Conservation (phyloP, 2,113 vertebrate species). For the Daubentonia madagascariensis region DNA sequence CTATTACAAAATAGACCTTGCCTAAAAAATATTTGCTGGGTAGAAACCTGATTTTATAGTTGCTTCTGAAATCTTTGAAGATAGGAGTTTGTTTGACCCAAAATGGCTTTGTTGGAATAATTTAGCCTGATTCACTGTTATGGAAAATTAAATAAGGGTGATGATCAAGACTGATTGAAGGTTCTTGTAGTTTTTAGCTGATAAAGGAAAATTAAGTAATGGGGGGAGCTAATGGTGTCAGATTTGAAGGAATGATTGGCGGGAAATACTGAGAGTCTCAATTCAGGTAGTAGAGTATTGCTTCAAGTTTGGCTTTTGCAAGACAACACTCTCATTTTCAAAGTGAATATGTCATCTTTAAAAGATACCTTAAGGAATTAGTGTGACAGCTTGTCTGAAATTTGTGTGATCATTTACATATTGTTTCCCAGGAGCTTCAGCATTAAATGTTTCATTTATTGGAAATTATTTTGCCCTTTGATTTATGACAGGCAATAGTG, state of each 20-base stretch:
- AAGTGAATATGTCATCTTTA: not conserved
- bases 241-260: not conserved
- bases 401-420: constrained; percentile 18
- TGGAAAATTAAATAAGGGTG: not conserved
- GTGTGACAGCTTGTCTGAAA: constrained; percentile 33
- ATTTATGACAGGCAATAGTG: not conserved
- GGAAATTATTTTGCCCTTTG: constrained; percentile 24
- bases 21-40: not conserved
- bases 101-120: not conserved
- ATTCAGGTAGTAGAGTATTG: not conserved
- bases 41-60: not conserved
- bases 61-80: not conserved
- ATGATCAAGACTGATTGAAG: constrained; percentile 31
- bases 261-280: not conserved
- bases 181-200: constrained; percentile 12
- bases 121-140: not conserved
- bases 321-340: not conserved
- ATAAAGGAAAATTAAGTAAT: not conserved
- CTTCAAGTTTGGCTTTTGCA: not conserved
- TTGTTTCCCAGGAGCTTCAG: constrained; percentile 41
- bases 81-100: not conserved
- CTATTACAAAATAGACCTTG: not conserved
- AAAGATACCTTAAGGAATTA: not conserved
- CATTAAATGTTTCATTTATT: constrained; percentile 46
- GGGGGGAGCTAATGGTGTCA: not conserved